phyloP scores from a whole-genome alignment of 2,113 vertebrate species.

The Bubo scandiacus region DNA sequence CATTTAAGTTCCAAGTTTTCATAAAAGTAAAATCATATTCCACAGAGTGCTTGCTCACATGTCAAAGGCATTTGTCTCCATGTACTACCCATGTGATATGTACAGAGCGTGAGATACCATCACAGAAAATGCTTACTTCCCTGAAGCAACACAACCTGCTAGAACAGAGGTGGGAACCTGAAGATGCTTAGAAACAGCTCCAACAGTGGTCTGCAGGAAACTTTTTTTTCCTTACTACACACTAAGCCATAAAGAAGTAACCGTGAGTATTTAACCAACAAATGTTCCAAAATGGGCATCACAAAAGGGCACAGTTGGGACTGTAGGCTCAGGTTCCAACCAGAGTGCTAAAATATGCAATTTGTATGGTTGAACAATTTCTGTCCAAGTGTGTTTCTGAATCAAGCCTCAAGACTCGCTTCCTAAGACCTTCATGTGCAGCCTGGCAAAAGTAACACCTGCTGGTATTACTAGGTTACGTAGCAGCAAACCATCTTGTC shows the following conservation, averaged over 20 bases:
- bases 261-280: background rate
- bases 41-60: background rate
- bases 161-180: background rate
- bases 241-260: background rate
- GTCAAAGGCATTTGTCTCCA: background rate
- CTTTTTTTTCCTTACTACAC: background rate
- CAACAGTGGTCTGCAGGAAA: background rate
- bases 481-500: background rate
- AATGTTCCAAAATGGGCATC: background rate
- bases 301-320: background rate
- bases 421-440: background rate
- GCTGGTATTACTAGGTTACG: background rate
- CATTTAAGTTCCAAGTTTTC: background rate
- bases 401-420: background rate
- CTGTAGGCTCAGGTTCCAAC: background rate
- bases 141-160: background rate
- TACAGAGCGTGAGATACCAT: background rate
- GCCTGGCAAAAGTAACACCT: background rate
- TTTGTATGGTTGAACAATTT: background rate
- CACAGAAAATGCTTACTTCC: background rate
- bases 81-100: fast-evolving
- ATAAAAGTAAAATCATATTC: background rate
- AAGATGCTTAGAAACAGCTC: background rate
- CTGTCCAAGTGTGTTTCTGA: background rate
- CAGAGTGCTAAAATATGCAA: background rate